Conservation (phyloP, 2,888 invertebrate genomes). For the Sinhomidia bicolor region DNA sequence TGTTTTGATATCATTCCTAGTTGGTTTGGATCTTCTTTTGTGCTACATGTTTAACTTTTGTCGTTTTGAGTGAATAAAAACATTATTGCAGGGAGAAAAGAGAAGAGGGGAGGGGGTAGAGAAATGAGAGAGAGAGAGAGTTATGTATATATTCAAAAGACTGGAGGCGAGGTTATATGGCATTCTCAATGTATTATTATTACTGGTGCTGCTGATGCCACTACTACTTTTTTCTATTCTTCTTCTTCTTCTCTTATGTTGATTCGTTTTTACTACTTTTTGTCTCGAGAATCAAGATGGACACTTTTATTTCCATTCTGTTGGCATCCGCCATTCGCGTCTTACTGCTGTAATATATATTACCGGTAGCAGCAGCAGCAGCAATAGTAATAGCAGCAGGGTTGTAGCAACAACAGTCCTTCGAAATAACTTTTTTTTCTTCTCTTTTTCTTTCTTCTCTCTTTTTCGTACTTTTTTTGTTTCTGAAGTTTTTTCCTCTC, state of each 20-base stretch:
- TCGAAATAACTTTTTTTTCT: conserved; percentile 47
- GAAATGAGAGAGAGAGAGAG: no score
- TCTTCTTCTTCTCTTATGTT: background rate
- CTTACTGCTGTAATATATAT: background rate
- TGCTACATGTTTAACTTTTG: conserved; percentile 35
- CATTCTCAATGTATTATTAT: conserved; percentile 18
- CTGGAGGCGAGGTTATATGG: conserved; percentile 44
- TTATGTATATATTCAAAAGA: background rate
- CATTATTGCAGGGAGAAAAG: conserved; percentile 47
- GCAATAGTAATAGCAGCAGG: background rate
- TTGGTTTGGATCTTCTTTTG: conserved; percentile 32
- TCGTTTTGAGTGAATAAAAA: conserved; percentile 47
- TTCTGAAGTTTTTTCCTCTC: conserved; percentile 55
- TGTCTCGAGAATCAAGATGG: conserved; percentile 64
- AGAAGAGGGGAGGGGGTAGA: no score
- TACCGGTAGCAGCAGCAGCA: background rate
- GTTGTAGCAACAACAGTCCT: background rate
- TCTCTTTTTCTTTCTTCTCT: no score
- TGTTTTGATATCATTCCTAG: conserved; percentile 21
- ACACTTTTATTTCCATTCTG: conserved; percentile 71
- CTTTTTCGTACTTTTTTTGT: conserved; percentile 35
- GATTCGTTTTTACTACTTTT: conserved; percentile 44
- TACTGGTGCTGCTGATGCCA: background rate
- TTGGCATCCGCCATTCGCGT: conserved; percentile 59
- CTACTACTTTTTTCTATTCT: conserved; percentile 21